These are phyloP conservation scores for Pentalonia nigronervosa DNA, from an alignment of 1,140 invertebrate species.

Conservation along the genomic window DNA sequence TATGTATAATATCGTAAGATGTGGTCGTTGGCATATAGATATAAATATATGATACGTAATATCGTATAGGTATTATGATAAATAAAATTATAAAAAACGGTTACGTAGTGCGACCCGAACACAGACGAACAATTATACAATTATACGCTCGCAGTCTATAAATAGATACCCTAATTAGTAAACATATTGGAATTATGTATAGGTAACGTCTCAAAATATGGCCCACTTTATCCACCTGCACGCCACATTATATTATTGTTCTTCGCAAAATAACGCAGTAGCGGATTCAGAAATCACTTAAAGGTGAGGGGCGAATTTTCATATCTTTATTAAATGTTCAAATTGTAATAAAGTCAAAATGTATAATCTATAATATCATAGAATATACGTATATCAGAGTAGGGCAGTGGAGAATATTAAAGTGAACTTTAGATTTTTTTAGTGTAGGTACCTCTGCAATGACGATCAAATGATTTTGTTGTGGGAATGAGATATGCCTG, in stretches of 20 bases:
- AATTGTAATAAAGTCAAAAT: no score
- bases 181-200: neutral
- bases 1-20: neutral
- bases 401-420: no score
- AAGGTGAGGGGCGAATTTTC: no score
- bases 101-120: neutral
- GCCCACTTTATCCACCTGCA: neutral
- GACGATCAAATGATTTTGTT: no score
- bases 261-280: neutral
- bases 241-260: no score
- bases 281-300: no score
- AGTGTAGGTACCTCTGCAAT: no score
- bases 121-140: neutral
- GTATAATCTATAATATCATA: no score
- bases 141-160: neutral
- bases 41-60: neutral
- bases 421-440: no score
- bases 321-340: no score
- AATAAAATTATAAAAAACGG: neutral
- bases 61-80: neutral
- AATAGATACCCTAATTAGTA: slow-evolving; percentile 2
- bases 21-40: neutral
- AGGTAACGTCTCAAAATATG: neutral
- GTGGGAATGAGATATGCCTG: no score
- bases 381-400: no score